Conservation (phyloP, 2,888 invertebrate species). For the Metallyticus violacea region DNA sequence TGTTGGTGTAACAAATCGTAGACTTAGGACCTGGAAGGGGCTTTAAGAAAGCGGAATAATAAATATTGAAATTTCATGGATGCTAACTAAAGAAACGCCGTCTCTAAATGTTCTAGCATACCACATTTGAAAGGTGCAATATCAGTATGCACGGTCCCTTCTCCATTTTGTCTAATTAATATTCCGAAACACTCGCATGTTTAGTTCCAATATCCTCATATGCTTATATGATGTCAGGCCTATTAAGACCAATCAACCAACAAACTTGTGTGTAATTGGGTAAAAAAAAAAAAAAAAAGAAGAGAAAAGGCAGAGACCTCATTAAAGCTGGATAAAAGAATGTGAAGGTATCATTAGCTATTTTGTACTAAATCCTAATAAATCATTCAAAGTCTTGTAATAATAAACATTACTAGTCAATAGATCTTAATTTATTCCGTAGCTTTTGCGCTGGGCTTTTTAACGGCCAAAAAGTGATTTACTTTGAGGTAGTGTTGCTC, state of each 20-base stretch:
- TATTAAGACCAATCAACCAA: neutral
- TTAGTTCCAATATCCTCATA: neutral
- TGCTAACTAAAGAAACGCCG: neutral
- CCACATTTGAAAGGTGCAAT: neutral
- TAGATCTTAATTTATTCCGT: conserved; percentile 24
- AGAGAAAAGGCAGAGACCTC: neutral
- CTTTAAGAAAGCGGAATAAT: neutral
- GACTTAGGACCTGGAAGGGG: neutral
- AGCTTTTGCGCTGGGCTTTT: neutral
- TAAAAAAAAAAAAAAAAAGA: neutral
- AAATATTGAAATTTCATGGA: neutral
- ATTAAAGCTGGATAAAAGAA: neutral
- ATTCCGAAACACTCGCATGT: neutral
- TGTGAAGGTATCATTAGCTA: neutral
- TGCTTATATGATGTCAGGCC: neutral
- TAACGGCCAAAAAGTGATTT: neutral
- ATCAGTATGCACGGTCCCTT: neutral
- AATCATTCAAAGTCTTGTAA: conserved; percentile 1
- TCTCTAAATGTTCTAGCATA: neutral
- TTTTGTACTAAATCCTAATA: neutral
- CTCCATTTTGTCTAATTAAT: neutral
- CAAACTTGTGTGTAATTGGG: neutral
- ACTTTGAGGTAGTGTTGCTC: neutral
- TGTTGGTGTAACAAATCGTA: neutral
- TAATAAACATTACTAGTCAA: conserved; percentile 23